Evolutionary conservation across 2,888 invertebrate genomes (phyloP).

Genomic region (Ochropleura plecta): DNA sequence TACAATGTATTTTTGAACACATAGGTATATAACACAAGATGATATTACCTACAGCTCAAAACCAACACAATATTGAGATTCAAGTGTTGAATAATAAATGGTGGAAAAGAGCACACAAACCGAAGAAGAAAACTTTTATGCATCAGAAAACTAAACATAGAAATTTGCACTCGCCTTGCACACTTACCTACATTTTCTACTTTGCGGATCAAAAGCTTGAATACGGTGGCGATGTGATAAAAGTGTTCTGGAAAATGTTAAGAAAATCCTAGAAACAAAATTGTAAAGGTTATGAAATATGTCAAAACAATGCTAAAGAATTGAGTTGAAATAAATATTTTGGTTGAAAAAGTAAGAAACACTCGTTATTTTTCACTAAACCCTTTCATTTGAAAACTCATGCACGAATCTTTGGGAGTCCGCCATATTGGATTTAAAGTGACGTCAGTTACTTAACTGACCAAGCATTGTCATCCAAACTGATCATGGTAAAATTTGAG

Average conservation of each 20-base stretch:
- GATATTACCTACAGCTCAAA: conserved; percentile 5
- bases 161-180: conserved; percentile 29
- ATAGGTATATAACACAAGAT: not conserved
- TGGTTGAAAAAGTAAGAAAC: too few relatives aligned
- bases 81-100: conserved; percentile 14
- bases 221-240: conserved; percentile 15
- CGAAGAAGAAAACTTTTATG: conserved; percentile 27
- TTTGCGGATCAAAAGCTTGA: conserved; percentile 37
- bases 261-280: conserved; percentile 7
- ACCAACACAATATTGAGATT: conserved; percentile 3
- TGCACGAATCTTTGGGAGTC: too few relatives aligned
- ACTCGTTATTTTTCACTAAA: too few relatives aligned
- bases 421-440: too few relatives aligned
- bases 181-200: conserved; percentile 30
- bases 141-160: conserved; percentile 34
- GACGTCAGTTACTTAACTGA: too few relatives aligned
- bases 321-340: not conserved
- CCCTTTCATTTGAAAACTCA: too few relatives aligned
- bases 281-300: not conserved
- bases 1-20: not conserved
- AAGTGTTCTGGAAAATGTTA: conserved; percentile 23
- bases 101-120: not conserved
- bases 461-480: too few relatives aligned
- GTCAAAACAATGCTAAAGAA: too few relatives aligned
- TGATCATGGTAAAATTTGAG: too few relatives aligned